These are phyloP conservation scores for Stegophylla sp. DNA, from an alignment of 2,888 invertebrate species.

Conservation along the genomic window DNA sequence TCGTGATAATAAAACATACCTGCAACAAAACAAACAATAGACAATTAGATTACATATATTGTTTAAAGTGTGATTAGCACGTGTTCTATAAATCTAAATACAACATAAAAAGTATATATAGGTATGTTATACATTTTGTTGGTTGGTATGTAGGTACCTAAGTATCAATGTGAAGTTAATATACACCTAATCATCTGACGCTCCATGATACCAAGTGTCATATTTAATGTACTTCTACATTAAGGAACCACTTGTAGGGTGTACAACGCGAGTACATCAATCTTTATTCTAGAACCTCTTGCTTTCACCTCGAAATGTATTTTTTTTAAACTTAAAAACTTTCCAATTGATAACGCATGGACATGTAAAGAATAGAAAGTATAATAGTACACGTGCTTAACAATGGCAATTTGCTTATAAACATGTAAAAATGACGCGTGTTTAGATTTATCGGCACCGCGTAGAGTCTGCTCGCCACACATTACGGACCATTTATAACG, in stretches of 20 bases:
- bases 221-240: conserved; percentile 10
- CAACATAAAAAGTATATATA: not conserved
- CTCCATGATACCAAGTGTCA: not conserved
- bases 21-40: conserved; percentile 53
- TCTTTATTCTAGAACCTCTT: conserved; percentile 23
- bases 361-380: conserved; percentile 50
- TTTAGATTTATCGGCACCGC: conserved; percentile 44
- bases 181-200: not conserved
- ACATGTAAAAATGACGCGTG: conserved; percentile 39
- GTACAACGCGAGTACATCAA: conserved; percentile 15
- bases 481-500: conserved; percentile 53
- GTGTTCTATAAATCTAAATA: not conserved
- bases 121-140: too few relatives aligned
- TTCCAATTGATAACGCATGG: conserved; percentile 46
- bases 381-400: conserved; percentile 36
- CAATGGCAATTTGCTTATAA: conserved; percentile 49
- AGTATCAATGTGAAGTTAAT: conserved; percentile 11
- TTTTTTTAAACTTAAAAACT: conserved; percentile 45
- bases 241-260: conserved; percentile 29
- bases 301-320: conserved; percentile 49
- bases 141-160: too few relatives aligned
- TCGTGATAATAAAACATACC: conserved; percentile 35
- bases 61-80: conserved; percentile 10
- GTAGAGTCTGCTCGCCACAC: conserved; percentile 35
- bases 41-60: conserved; percentile 12